Base-by-base conservation (phyloP, 2,888 invertebrate genomes). In the Malthinus seriepunctatus region DNA sequence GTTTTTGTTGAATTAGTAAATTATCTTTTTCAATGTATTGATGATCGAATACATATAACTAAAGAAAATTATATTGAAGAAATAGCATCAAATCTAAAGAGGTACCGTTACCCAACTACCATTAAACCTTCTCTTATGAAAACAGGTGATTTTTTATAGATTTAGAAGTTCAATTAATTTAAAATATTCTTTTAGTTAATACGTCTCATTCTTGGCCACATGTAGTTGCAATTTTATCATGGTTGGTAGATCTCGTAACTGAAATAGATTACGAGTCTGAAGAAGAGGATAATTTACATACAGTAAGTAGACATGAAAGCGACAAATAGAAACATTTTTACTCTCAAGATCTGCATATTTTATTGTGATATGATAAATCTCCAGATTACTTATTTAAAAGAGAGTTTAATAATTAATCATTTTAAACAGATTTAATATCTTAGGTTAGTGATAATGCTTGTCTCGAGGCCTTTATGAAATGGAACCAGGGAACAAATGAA, bases 111-210 rank as follows among this genome's bases (percentile, higher is more conserved):
- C 35, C 55, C 53, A 3, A 34, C 39, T 11, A 31, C 9, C 33
- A 35, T 62, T 5, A 62, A 62, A 8, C 52, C 56, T 6, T 62
- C 62, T 0, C 32, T 62, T 11, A 59, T 62, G 62, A 62, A 62
- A 59, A 45, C 59, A 32, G 62, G 61, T 57, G 46, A 32, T 12
- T 32, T 11, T 7, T 8, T 39, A 11, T 39, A 3, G 8, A 39
- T 39, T 14, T 39, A 3, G 14, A 11, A 2, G 11, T 39, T 39
- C 8, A 11, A 10, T 39, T 39, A 4, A 39, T 23, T 23, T 23
- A 23, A 23, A 23, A 23, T 48, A 37, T 32, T 11, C n/a, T 54
- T 55, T 10, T 33, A 62, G 62, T 54, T 2, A 62, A 62, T 32
- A 53, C 53, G 1, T 58, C 59, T 6, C 59, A 62, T 31, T 56